Conservation (phyloP, 30 jellyfish, hydroid and myxozoan genomes). For the Cassiopea xamachana region DNA sequence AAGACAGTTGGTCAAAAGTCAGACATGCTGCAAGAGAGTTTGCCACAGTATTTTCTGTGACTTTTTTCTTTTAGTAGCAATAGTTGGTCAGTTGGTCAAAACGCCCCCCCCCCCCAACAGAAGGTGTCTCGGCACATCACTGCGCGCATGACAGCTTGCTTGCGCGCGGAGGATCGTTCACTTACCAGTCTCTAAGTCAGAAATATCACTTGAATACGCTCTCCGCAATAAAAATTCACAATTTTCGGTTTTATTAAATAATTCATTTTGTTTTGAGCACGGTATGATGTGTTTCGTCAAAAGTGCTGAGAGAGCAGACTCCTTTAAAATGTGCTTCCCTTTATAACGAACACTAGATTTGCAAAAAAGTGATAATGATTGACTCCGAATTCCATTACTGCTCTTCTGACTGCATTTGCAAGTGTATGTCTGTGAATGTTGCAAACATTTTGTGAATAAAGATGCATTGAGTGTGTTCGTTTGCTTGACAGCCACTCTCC, state of each 20-base stretch:
- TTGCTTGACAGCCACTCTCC: neutral
- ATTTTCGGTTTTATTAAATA: neutral
- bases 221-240: neutral
- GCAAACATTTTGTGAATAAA: neutral
- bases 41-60: too few relatives aligned
- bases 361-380: neutral
- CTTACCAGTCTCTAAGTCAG: conserved; percentile 17
- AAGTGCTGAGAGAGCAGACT: neutral
- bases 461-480: neutral
- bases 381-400: neutral
- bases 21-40: too few relatives aligned
- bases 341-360: neutral
- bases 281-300: neutral
- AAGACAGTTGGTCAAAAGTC: too few relatives aligned
- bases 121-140: neutral
- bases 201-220: neutral
- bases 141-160: neutral
- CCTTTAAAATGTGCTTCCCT: neutral
- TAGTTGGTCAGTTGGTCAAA: too few relatives aligned
- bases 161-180: neutral
- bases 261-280: neutral
- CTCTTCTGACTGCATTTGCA: neutral
- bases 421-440: neutral
- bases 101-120: too few relatives aligned
- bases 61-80: too few relatives aligned